Conservation (phyloP, 2,797 vertebrate genomes). For the Champsocephalus esox region DNA sequence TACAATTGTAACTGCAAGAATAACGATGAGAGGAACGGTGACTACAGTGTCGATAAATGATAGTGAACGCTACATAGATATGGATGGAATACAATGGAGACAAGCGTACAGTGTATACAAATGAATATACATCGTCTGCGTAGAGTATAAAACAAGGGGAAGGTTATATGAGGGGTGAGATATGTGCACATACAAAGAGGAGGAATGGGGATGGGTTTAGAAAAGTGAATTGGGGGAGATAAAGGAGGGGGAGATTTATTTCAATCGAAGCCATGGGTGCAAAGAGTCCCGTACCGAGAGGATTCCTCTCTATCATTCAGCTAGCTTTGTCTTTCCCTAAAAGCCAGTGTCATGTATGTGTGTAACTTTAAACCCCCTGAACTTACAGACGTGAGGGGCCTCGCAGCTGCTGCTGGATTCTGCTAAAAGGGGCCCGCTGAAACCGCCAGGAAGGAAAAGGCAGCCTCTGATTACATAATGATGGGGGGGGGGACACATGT, state of each 20-base stretch:
- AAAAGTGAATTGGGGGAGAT: constrained; percentile 38
- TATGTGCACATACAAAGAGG: constrained; percentile 39
- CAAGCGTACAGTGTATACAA: constrained; percentile 69
- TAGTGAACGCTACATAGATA: constrained; percentile 81
- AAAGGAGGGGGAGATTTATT: constrained; percentile 41
- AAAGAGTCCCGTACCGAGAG: constrained; percentile 23
- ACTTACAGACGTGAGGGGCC: constrained; percentile 15
- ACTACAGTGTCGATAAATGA: constrained; percentile 84
- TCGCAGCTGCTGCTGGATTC: constrained; percentile 16
- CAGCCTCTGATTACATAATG: constrained; percentile 6
- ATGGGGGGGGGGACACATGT: background rate
- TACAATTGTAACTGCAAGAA: constrained; percentile 75
- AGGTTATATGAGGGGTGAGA: no score
- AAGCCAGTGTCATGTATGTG: background rate
- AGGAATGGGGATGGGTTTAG: constrained; percentile 31
- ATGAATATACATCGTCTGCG: constrained; percentile 71
- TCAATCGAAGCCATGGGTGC: constrained; percentile 20
- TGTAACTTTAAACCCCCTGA: constrained; percentile 29
- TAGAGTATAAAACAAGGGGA: constrained; percentile 48
- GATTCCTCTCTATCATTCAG: constrained; percentile 8
- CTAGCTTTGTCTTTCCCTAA: background rate
- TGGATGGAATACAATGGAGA: constrained; percentile 81
- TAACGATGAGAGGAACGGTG: constrained; percentile 79
- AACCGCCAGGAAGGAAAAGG: background rate
- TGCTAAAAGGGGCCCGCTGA: background rate